phyloP scores from a whole-genome alignment of 1,140 invertebrate genomes.

The Philopotamus ludificatus region DNA sequence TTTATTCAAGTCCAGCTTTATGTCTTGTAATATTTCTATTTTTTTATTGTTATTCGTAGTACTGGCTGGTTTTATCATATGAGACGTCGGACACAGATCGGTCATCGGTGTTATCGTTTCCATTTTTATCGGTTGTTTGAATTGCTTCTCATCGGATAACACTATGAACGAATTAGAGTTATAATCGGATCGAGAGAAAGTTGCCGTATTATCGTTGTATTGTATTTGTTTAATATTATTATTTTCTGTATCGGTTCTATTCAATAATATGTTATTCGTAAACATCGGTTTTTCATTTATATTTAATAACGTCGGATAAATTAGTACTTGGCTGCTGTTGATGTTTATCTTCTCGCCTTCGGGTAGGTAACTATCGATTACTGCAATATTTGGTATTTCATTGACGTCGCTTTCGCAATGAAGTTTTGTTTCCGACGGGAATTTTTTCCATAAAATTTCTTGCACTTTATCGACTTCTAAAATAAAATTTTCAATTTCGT shows the following conservation, averaged over 20 bases:
- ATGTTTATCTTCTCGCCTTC: no score
- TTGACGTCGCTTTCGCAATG: neutral
- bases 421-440: no score
- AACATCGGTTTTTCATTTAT: neutral
- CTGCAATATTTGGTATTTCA: no score
- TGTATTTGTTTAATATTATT: neutral
- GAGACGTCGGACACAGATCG: neutral
- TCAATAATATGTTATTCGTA: neutral
- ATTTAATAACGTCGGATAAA: neutral
- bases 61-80: neutral
- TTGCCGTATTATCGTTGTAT: neutral
- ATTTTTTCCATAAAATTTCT: conserved; percentile 7
- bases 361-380: no score
- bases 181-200: neutral
- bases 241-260: neutral
- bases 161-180: neutral
- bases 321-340: no score
- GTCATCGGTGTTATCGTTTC: conserved; percentile 19
- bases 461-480: conserved; percentile 12
- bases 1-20: conserved; percentile 21
- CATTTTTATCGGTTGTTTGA: conserved; percentile 19
- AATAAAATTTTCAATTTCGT: conserved; percentile 19
- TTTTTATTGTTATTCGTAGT: conserved; percentile 27
- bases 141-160: neutral
- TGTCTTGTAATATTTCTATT: conserved; percentile 31